Conservation (phyloP, 2,113 vertebrate species). For the Hemichromis elongatus region DNA sequence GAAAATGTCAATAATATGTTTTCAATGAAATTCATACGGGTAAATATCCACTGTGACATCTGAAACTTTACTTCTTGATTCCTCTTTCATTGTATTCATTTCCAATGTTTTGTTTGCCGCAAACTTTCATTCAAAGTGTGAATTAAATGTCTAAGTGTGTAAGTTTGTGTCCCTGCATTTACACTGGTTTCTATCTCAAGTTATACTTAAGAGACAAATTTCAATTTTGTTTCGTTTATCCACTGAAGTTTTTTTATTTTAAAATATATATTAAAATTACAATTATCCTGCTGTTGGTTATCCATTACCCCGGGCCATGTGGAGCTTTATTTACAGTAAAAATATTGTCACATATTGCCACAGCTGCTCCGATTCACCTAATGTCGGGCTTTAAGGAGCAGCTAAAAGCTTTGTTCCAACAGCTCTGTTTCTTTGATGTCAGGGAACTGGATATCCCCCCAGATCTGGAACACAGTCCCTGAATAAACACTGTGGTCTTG, state of each 20-base stretch:
- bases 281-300: constrained; percentile 7
- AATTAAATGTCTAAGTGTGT: not conserved
- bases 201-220: not conserved
- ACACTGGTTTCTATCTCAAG: not conserved
- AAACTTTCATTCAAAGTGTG: not conserved
- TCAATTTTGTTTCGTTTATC: not conserved
- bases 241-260: not conserved
- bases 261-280: not conserved
- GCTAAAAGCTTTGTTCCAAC: constrained; percentile 66
- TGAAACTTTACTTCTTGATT: not conserved
- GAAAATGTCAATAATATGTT: not conserved
- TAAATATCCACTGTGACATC: not conserved
- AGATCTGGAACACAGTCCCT: constrained; percentile 65
- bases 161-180: not conserved
- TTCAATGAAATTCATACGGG: not conserved
- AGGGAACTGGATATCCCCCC: constrained; percentile 58
- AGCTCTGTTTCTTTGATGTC: constrained; percentile 59
- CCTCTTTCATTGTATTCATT: not conserved
- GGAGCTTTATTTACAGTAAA: constrained; percentile 59
- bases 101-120: not conserved
- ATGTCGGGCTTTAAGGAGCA: constrained; percentile 59
- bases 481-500: constrained; percentile 69
- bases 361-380: constrained; percentile 63
- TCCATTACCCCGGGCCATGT: constrained; percentile 25
- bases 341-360: constrained; percentile 64